Base-by-base conservation (phyloP, 2,113 vertebrate species). In the Vulpes ferrilata region DNA sequence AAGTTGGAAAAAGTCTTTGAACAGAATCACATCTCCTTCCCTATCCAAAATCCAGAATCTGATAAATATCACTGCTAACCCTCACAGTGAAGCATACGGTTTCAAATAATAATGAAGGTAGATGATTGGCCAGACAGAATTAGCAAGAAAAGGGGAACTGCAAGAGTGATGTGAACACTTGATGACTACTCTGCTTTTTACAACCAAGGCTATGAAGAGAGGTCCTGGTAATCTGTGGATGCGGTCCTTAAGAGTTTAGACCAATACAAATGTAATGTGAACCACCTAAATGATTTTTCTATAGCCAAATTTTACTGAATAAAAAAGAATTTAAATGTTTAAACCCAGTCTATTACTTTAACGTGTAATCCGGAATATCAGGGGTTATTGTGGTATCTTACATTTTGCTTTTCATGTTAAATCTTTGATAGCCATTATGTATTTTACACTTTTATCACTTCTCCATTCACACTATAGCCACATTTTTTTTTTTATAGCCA, bases 311-410 rank as follows among this genome's bases (percentile, higher is more conserved):
- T 83, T 90, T 89, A 11, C 95, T 60, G 87, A 86, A 7, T 80
- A 81, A 92, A 89, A 59, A 79, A 67, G 12, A 95, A 30, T 67
- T 87, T 76, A 88, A 86, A 32, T 80, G 51, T 82, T 59, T 90
- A 94, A 69, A 73, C 53, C 10, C 19, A 71, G 67, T 90, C 71
- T 92, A 81, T 62, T 92, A 88, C 85, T 80, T 96, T 87, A 93
- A 78, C 17, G 22, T 78, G 20, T 84, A 71, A 51, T 64, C 17
- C 27, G 43, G 1, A n/a, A 19, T 90, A 71, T 59, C 84, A 76
- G 62, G 79, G 86, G 23, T 73, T 64, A 85, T 6, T 81, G 55
- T 27, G 11, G 7, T 92, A n/a, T 48, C 93, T 88, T 80, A 22
- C 67, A 51, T 88, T 92, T 0, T 82, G 17, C 30, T 80, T 96